phyloP scores from a whole-genome alignment of 2,888 invertebrate genomes.

The Miltochrista miniata region DNA sequence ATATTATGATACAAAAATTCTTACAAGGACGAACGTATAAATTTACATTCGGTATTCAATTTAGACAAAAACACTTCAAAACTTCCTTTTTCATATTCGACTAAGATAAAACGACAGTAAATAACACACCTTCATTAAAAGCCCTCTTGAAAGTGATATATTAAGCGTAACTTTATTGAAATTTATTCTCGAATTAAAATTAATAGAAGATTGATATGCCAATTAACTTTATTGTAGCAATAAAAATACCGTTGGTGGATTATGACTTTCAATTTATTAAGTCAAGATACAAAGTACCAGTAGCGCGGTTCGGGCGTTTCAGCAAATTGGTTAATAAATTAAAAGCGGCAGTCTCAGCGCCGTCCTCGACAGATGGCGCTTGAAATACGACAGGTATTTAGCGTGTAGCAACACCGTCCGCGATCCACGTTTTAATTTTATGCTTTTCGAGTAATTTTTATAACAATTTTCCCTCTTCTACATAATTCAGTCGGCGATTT shows the following conservation, averaged over 20 bases:
- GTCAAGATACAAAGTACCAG: constrained; percentile 77
- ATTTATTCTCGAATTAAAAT: constrained; percentile 27
- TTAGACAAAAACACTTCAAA: no score
- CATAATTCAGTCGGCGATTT: constrained; percentile 63
- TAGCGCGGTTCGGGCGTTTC: constrained; percentile 72
- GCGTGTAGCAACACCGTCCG: constrained; percentile 79
- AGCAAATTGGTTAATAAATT: constrained; percentile 83
- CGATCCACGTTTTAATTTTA: constrained; percentile 79
- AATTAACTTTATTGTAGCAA: constrained; percentile 50
- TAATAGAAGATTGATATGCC: constrained; percentile 42
- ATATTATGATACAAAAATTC: no score
- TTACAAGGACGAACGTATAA: no score
- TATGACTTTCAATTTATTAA: constrained; percentile 76
- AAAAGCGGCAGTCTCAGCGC: constrained; percentile 78
- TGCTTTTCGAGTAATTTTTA: constrained; percentile 81
- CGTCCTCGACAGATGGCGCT: constrained; percentile 80
- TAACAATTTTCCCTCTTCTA: constrained; percentile 74
- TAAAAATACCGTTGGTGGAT: constrained; percentile 64
- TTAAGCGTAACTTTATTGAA: not conserved
- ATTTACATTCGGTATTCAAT: no score
- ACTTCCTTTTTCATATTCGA: not conserved
- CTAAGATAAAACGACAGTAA: not conserved
- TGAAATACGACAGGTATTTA: constrained; percentile 83
- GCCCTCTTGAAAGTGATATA: not conserved
- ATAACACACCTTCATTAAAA: not conserved